These are phyloP conservation scores for Platorchestia sp. DNA, from an alignment of 1,140 invertebrate genomes.

Conservation along the genomic window DNA sequence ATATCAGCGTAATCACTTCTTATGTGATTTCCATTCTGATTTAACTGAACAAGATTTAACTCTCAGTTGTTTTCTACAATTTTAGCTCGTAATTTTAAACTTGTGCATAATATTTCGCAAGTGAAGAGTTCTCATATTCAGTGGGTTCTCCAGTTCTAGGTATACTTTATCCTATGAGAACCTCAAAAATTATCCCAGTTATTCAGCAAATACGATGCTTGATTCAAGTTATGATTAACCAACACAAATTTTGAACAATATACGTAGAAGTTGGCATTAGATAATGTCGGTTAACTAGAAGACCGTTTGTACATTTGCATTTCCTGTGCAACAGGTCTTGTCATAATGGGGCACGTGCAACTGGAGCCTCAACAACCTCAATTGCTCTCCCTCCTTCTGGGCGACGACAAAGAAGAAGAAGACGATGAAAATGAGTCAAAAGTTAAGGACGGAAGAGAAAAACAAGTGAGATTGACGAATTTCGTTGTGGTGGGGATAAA, in stretches of 20 bases:
- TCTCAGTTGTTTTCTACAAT: neutral
- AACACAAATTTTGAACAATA: too few species aligned
- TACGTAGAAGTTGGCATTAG: neutral
- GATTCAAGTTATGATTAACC: too few species aligned
- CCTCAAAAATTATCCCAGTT: neutral
- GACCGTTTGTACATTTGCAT: neutral
- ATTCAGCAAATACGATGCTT: too few species aligned
- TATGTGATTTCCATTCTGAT: too few species aligned
- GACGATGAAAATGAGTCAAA: neutral
- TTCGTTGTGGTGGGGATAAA: neutral
- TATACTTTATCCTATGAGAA: neutral
- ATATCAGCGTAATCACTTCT: too few species aligned
- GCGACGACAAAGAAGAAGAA: conserved; percentile 23
- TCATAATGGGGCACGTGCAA: conserved; percentile 61
- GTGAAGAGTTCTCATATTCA: neutral
- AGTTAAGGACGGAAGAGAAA: neutral
- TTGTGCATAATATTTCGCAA: neutral
- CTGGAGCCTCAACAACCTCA: conserved; percentile 58
- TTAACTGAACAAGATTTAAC: neutral
- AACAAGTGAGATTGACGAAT: neutral
- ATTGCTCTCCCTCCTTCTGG: conserved; percentile 59
- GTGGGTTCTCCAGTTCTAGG: neutral
- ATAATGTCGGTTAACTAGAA: neutral
- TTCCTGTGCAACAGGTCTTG: conserved; percentile 57
- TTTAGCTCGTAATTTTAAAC: neutral